Evolutionary conservation across 2,797 vertebrate genomes (phyloP), one percentile per base, ranked within the genome.

Genomic region (Trematocara caparti): DNA sequence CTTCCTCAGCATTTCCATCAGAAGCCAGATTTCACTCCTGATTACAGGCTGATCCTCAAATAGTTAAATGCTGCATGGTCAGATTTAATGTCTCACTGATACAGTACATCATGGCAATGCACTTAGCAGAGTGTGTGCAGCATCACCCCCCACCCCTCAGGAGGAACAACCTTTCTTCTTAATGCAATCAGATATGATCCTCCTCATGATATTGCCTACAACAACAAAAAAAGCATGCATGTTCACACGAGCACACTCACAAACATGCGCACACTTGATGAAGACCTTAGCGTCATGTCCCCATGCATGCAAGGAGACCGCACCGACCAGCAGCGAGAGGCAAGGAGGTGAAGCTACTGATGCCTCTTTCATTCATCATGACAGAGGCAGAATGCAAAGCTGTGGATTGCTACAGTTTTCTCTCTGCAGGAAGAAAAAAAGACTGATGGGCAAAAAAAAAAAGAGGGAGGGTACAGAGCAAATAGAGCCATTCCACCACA

Each of bases 51-150:
- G 90, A 78, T 86, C 87, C 92, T 87, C 69, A 92, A 90, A 92
- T 62, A 93, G 93, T 93, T 93, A 95, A 94, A 93, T 90, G 90
- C 90, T 93, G 93, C 94, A 93, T 93, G 93, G 93, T 89, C 89
- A 92, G 88, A 92, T 94, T 92, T 92, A 91, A 92, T 92, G 90
- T 88, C 87, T 87, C 83, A 81, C 85, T 86, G 87, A 91, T 84
- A 90, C 90, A 94, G 90, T 85, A 90, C 90, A 94, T 90, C 89
- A 87, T 73, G 88, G 88, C 85, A 92, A 90, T 90, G 86, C 90
- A 91, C 90, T 90, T 86, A 83, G 21, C 86, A 86, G 81, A 85
- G 81, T 79, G 73, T 91, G 89, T 91, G 91, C 90, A 92, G 89
- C 89, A 82, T 87, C 69, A 57, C 10, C 19, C 79, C 86, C 7